Conservation (phyloP, 2,113 vertebrate species). For the Hassar affinis region DNA sequence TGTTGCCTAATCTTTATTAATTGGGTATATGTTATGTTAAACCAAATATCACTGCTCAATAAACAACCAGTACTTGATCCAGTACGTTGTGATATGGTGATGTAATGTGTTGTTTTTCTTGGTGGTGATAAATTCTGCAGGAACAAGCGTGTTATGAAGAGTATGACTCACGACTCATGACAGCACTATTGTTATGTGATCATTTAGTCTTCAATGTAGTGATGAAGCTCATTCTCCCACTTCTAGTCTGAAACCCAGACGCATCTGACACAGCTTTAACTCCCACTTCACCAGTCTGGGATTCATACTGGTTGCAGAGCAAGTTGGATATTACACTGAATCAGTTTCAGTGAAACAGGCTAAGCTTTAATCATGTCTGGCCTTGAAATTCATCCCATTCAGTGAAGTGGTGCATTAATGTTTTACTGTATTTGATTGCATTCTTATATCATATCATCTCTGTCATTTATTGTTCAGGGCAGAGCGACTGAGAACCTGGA, state of each 20-base stretch:
- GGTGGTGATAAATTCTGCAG: neutral
- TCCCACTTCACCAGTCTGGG: neutral
- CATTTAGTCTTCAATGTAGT: neutral
- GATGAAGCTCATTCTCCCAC: neutral
- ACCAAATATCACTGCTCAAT: constrained; percentile 48
- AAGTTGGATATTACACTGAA: neutral
- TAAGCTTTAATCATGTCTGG: neutral
- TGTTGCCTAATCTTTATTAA: constrained; percentile 17
- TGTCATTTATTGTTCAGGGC: neutral
- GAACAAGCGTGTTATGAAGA: constrained; percentile 8
- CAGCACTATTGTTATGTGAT: neutral
- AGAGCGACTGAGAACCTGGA: neutral
- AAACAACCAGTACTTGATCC: constrained; percentile 39
- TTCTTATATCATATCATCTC: neutral
- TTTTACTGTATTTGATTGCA: neutral
- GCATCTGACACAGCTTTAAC: neutral
- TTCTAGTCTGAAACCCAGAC: neutral
- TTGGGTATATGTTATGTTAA: constrained; percentile 29
- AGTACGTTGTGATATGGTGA: neutral
- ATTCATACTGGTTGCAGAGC: neutral
- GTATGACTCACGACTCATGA: neutral
- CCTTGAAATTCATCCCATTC: neutral
- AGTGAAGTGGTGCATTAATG: neutral
- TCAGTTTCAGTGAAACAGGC: neutral
- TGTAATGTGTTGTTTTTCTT: constrained; percentile 20